A percentile compares a stretch with the other conserved stretches of the same genome.
Evolutionary conservation across 2,113 vertebrate genomes (phyloP).

Genomic region (Percopsis transmontana): DNA sequence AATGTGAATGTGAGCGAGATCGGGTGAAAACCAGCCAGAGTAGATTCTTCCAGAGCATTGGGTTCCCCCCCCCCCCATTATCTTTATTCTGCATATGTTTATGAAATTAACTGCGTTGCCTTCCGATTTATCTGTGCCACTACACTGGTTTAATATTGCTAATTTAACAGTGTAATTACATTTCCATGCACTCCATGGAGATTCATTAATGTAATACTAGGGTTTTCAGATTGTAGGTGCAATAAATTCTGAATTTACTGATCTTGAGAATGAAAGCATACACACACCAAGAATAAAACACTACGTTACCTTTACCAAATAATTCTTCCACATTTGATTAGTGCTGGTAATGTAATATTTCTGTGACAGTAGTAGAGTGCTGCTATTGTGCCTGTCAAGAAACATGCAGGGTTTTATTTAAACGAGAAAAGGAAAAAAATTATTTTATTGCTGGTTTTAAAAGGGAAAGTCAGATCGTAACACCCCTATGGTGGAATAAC

Average conservation of each 20-base stretch:
- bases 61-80: not conserved
- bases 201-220: slow-evolving; percentile 20
- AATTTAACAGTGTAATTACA: slow-evolving; percentile 15
- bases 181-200: slow-evolving; percentile 39
- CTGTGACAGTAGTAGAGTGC: not conserved
- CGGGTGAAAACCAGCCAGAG: slow-evolving; percentile 19
- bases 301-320: not conserved
- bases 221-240: slow-evolving; percentile 24
- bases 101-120: not conserved
- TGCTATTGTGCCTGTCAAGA: not conserved
- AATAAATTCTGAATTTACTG: slow-evolving; percentile 27
- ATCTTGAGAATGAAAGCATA: slow-evolving; percentile 18
- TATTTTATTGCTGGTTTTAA: not conserved
- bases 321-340: slow-evolving; percentile 14
- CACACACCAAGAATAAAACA: slow-evolving; percentile 4
- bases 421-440: slow-evolving; percentile 12
- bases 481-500: not conserved
- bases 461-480: not conserved
- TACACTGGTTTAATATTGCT: slow-evolving; percentile 10
- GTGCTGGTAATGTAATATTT: not conserved
- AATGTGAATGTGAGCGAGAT: slow-evolving; percentile 39
- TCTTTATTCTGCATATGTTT: slow-evolving; percentile 10
- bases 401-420: slow-evolving; percentile 5
- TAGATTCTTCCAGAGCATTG: slow-evolving; percentile 11
- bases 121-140: slow-evolving; percentile 9